A percentile compares a stretch with the other conserved stretches of the same genome.
These are phyloP conservation scores for Calliopum simillimum DNA, from an alignment of 2,888 invertebrate genomes.

Conservation along the genomic window DNA sequence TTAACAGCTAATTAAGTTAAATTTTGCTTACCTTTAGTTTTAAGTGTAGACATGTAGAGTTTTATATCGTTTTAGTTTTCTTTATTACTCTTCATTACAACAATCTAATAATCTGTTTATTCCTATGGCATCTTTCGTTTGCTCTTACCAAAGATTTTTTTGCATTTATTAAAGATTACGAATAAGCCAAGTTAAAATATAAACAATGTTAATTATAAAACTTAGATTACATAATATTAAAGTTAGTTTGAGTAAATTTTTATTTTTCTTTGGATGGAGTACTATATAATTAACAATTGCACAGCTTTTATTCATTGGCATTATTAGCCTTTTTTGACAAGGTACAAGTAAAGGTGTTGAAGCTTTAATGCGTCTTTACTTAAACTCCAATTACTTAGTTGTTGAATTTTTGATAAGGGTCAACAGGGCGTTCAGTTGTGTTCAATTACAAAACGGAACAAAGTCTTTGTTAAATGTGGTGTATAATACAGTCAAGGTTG, in stretches of 20 bases:
- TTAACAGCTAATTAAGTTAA: constrained; percentile 8
- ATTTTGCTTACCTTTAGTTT: not conserved
- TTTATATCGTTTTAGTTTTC: too few species aligned
- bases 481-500: constrained; percentile 32
- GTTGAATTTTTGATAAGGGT: constrained; percentile 50
- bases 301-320: not conserved
- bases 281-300: not conserved
- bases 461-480: constrained; percentile 22
- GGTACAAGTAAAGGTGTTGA: too few species aligned
- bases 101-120: not conserved
- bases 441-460: not conserved
- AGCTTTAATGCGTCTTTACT: too few species aligned
- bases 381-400: not conserved
- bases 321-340: not conserved
- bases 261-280: not conserved
- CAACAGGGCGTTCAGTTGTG: constrained; percentile 57
- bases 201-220: not conserved
- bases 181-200: not conserved
- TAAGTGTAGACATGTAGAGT: too few species aligned
- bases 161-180: not conserved
- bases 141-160: not conserved
- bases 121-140: not conserved
- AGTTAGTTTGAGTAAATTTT: not conserved
- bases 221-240: not conserved
- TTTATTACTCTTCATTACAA: not conserved